Percentiles rank a stretch among this genome's conserved stretches.
phyloP scores from a whole-genome alignment of 2,797 vertebrate species.

The Anolis apletophallus region DNA sequence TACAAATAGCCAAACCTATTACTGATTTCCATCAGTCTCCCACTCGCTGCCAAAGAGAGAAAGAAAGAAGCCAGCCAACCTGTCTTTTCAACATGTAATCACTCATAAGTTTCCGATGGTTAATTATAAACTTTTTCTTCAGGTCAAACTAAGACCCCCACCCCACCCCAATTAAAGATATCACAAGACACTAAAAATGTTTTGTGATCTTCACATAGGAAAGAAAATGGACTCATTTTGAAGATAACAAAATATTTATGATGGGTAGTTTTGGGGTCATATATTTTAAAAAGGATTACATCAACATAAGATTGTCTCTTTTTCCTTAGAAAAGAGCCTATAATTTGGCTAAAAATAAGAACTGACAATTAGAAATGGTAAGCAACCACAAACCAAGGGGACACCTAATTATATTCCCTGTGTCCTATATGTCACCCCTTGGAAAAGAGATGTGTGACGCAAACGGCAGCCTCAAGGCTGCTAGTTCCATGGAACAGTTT shows the following conservation, averaged over 20 bases:
- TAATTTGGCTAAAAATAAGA: conserved; percentile 45
- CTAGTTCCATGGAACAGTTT: conserved; percentile 18
- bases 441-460: conserved; percentile 29
- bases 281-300: conserved; percentile 41
- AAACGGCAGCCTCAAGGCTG: conserved; percentile 29
- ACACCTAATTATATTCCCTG: conserved; percentile 44
- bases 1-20: not conserved
- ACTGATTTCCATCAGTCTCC: not conserved
- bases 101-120: not conserved
- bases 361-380: conserved; percentile 47
- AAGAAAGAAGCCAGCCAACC: too few species aligned
- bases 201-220: not conserved
- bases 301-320: conserved; percentile 4
- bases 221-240: conserved; percentile 6
- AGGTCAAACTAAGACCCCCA: not conserved
- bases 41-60: too few species aligned
- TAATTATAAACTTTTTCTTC: not conserved
- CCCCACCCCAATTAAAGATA: not conserved
- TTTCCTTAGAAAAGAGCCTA: conserved; percentile 17
- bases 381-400: conserved; percentile 43
- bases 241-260: conserved; percentile 23
- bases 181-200: not conserved
- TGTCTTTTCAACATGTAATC: not conserved
- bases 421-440: conserved; percentile 43
- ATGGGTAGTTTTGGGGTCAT: conserved; percentile 20